These are phyloP conservation scores for Neoarius graeffei DNA, from an alignment of 2,113 vertebrate genomes.

Conservation along the genomic window DNA sequence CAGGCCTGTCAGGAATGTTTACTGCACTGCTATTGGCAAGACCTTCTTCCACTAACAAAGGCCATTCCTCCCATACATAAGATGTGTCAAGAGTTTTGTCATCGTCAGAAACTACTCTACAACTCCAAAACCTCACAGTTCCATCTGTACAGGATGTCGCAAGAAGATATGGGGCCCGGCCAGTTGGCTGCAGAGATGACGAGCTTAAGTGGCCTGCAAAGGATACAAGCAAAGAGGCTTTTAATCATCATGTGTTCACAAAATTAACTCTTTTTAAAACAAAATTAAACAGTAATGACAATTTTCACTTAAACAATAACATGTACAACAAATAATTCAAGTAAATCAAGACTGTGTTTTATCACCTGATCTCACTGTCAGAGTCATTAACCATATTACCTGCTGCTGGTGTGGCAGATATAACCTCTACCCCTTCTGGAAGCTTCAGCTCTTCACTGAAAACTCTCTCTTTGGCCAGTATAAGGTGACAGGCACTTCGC, in stretches of 20 bases:
- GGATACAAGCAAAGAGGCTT: neutral
- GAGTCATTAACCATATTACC: conserved; percentile 70
- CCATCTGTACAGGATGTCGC: conserved; percentile 95
- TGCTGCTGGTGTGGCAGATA: conserved; percentile 92
- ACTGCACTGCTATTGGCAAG: conserved; percentile 81
- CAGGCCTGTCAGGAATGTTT: conserved; percentile 79
- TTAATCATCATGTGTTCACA: neutral
- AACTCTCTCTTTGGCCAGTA: conserved; percentile 80
- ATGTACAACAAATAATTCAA: neutral
- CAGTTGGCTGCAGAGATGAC: conserved; percentile 90
- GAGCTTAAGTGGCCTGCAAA: conserved; percentile 89
- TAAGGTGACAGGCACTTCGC: conserved; percentile 88
- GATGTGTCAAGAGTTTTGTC: conserved; percentile 51
- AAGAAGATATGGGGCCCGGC: conserved; percentile 89
- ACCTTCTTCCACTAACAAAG: conserved; percentile 86
- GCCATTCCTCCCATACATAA: conserved; percentile 97
- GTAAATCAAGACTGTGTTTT: neutral
- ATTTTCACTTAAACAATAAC: neutral
- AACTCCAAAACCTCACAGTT: conserved; percentile 93
- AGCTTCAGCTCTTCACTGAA: conserved; percentile 87
- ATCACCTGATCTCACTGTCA: neutral
- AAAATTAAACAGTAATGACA: neutral
- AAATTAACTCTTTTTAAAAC: neutral
- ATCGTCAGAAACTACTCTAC: conserved; percentile 67
- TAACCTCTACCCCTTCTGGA: conserved; percentile 87